Conservation (phyloP, 2,797 vertebrate genomes). For the Pseudochromis fuscus region DNA sequence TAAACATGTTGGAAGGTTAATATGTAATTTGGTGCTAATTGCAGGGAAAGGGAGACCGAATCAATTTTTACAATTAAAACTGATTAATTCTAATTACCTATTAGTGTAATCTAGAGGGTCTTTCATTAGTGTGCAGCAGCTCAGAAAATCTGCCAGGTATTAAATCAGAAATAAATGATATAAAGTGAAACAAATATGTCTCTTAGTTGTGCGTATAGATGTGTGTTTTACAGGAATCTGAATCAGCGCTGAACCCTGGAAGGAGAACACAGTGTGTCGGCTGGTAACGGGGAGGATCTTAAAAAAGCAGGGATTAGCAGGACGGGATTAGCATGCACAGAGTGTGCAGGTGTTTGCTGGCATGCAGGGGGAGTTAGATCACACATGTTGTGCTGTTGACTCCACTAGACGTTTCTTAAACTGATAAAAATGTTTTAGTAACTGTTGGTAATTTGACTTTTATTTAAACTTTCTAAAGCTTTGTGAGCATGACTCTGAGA, state of each 20-base stretch:
- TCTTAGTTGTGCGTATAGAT: background rate
- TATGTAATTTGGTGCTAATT: background rate
- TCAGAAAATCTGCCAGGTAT: background rate
- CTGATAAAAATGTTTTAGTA: background rate
- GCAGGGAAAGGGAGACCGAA: background rate
- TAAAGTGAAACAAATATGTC: background rate
- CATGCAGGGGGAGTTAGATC: conserved; percentile 49
- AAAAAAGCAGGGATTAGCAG: conserved; percentile 55
- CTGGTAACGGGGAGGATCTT: conserved; percentile 14
- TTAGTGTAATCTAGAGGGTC: background rate
- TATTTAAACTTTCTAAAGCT: too few relatives aligned
- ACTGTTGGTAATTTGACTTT: too few relatives aligned
- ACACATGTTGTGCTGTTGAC: conserved; percentile 14
- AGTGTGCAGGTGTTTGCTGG: conserved; percentile 43
- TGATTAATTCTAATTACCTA: conserved; percentile 5
- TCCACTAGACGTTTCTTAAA: background rate
- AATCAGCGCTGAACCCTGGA: conserved; percentile 3
- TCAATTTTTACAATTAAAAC: background rate
- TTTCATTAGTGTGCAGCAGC: background rate
- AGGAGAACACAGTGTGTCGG: conserved; percentile 1
- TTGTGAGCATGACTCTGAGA: too few relatives aligned
- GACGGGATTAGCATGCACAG: conserved; percentile 44
- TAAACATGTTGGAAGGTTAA: background rate
- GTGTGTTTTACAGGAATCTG: conserved; percentile 11
- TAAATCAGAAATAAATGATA: background rate